These are phyloP conservation scores for Bovichtus diacanthus DNA, from an alignment of 2,797 vertebrate genomes.

Conservation along the genomic window DNA sequence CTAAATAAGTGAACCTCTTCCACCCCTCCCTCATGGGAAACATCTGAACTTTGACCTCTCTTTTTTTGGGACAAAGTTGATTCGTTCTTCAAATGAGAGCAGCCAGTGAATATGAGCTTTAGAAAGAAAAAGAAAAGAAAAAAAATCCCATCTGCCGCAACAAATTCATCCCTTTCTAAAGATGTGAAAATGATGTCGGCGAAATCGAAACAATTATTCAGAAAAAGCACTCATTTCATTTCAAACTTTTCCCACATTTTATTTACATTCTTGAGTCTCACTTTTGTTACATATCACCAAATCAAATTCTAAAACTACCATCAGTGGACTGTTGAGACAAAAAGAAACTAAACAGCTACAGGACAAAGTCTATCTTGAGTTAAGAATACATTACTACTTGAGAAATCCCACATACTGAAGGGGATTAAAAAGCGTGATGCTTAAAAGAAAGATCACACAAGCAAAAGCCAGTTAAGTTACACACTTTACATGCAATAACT, in stretches of 20 bases:
- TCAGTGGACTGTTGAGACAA: slow-evolving; percentile 74
- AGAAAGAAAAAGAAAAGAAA: neutral
- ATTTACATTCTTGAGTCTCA: slow-evolving; percentile 89
- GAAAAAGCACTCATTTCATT: slow-evolving; percentile 51
- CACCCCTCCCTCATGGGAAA: slow-evolving; percentile 78
- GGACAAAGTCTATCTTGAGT: slow-evolving; percentile 20
- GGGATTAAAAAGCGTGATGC: slow-evolving; percentile 9
- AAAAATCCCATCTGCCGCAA: neutral
- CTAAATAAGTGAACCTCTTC: slow-evolving; percentile 2
- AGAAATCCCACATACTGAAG: slow-evolving; percentile 9
- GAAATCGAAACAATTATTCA: slow-evolving; percentile 12
- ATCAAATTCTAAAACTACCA: slow-evolving; percentile 79
- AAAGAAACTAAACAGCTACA: slow-evolving; percentile 52
- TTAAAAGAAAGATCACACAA: slow-evolving; percentile 22
- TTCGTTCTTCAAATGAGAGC: slow-evolving; percentile 23
- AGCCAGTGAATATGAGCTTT: slow-evolving; percentile 27
- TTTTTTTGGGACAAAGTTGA: slow-evolving; percentile 43
- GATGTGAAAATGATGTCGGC: neutral
- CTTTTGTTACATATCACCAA: slow-evolving; percentile 82
- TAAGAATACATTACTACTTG: slow-evolving; percentile 22
- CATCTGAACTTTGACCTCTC: slow-evolving; percentile 78
- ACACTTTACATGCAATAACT: slow-evolving; percentile 26
- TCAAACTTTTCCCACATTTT: slow-evolving; percentile 86
- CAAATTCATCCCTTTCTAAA: neutral
- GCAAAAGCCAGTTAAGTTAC: slow-evolving; percentile 15